phyloP scores from a whole-genome alignment of 2,888 invertebrate genomes.

The Agonopterix arenella region DNA sequence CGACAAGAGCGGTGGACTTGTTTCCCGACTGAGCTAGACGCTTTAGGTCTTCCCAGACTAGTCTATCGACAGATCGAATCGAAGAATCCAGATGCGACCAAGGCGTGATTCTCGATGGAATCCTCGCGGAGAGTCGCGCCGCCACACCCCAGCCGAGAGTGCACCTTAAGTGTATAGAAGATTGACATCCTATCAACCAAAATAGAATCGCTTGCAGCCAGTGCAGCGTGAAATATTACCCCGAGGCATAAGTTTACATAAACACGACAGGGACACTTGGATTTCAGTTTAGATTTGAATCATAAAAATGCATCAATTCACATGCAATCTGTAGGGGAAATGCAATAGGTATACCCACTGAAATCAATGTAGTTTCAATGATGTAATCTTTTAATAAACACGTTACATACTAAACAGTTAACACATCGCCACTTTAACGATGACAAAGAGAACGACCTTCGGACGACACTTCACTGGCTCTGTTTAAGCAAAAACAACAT shows the following conservation, averaged over 20 bases:
- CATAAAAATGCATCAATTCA: background rate
- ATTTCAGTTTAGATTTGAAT: constrained; percentile 4
- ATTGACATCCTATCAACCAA: constrained; percentile 38
- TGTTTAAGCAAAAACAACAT: no score
- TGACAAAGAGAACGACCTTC: no score
- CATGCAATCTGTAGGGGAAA: background rate
- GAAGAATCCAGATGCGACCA: constrained; percentile 31
- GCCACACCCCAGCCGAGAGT: constrained; percentile 27
- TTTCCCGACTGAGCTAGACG: constrained; percentile 41
- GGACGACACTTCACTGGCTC: no score
- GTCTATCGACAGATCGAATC: constrained; percentile 47
- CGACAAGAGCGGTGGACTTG: constrained; percentile 57
- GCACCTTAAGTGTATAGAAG: constrained; percentile 38
- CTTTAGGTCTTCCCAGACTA: constrained; percentile 30
- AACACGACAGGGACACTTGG: constrained; percentile 4
- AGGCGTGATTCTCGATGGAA: constrained; percentile 50
- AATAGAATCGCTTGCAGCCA: constrained; percentile 27
- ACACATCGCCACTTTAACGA: constrained; percentile 6
- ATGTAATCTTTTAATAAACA: background rate
- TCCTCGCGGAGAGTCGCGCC: constrained; percentile 23
- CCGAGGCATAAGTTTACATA: constrained; percentile 1
- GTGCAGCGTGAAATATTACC: constrained; percentile 20
- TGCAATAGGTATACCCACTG: no score
- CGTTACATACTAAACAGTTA: constrained; percentile 5
- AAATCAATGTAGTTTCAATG: background rate